phyloP scores from a whole-genome alignment of 2,888 invertebrate species.

The Eupithecia insigniata region DNA sequence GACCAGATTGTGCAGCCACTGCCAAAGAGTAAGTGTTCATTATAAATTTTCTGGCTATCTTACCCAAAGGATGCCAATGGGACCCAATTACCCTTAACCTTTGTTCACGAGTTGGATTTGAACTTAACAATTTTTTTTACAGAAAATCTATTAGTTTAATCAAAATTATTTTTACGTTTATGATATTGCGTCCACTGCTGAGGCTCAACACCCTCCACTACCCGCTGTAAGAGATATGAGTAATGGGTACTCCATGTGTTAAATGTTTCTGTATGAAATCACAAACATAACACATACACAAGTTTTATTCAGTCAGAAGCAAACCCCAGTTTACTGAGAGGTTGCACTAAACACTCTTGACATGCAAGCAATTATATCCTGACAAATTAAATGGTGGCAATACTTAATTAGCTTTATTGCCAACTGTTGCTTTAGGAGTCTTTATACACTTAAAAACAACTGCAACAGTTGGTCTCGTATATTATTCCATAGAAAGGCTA shows the following conservation, averaged over 20 bases:
- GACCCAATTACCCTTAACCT: background rate
- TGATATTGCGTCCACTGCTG: background rate
- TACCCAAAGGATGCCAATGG: background rate
- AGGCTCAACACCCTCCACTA: no score
- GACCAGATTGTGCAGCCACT: slow-evolving; percentile 91
- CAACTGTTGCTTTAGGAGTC: background rate
- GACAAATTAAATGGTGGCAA: background rate
- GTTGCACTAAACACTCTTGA: background rate
- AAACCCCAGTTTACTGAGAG: no score
- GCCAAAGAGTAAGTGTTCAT: slow-evolving; percentile 72
- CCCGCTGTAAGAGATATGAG: no score
- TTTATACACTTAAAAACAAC: background rate
- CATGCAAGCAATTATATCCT: background rate
- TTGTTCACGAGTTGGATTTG: no score
- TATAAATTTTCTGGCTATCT: background rate
- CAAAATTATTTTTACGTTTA: background rate
- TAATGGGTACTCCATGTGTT: no score
- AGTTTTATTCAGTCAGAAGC: no score
- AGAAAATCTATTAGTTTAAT: background rate
- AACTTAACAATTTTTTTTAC: background rate
- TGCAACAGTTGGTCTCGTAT: background rate
- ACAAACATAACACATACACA: no score
- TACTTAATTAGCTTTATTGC: background rate
- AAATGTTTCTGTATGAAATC: no score
- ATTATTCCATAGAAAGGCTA: background rate